These are phyloP conservation scores for Dasyurus viverrinus DNA, from an alignment of 2,113 vertebrate species.

Conservation along the genomic window DNA sequence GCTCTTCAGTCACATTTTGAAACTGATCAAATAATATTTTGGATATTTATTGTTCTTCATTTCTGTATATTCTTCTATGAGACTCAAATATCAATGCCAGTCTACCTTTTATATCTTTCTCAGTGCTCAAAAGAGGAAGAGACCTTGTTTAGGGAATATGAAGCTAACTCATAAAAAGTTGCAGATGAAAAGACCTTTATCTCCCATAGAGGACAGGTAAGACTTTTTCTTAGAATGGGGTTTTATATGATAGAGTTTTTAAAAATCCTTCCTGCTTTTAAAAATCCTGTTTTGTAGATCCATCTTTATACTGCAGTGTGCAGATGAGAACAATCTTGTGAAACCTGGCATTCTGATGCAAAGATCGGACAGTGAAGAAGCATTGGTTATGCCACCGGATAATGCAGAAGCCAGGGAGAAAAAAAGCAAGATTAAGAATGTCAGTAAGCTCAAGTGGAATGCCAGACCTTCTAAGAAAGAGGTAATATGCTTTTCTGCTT, in stretches of 20 bases:
- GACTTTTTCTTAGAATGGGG: background rate
- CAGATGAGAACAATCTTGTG: background rate
- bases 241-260: background rate
- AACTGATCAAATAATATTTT: constrained; percentile 34
- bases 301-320: background rate
- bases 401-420: background rate
- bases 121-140: constrained; percentile 38
- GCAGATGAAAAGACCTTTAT: background rate
- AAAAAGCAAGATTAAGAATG: background rate
- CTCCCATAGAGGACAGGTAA: constrained; percentile 43
- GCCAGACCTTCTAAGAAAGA: background rate
- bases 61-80: background rate
- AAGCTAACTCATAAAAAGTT: background rate
- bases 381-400: background rate
- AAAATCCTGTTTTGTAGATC: constrained; percentile 50
- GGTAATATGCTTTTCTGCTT: constrained; percentile 25
- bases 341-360: constrained; percentile 72
- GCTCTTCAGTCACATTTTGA: constrained; percentile 25
- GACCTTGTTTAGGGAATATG: background rate
- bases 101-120: constrained; percentile 34
- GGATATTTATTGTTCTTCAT: background rate
- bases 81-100: background rate
- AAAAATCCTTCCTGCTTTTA: background rate
- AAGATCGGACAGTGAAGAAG: constrained; percentile 45
- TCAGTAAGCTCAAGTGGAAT: background rate